phyloP scores from a whole-genome alignment of 2,888 invertebrate genomes.

The Apoda limacodes region DNA sequence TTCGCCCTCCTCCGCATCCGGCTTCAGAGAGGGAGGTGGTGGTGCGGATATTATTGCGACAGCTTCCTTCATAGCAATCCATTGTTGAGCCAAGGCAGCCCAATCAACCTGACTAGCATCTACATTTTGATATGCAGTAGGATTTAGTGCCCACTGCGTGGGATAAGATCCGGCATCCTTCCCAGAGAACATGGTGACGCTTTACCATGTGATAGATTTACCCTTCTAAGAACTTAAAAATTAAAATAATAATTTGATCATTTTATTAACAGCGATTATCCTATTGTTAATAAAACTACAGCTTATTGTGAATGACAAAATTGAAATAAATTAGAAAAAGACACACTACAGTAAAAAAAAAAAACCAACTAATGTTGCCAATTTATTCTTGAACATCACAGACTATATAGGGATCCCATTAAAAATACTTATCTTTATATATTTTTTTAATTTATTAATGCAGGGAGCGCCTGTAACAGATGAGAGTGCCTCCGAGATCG shows the following conservation, averaged over 20 bases:
- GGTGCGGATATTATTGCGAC: conserved; percentile 69
- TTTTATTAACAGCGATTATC: conserved; percentile 4
- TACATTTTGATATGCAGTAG: conserved; percentile 84
- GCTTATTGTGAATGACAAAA: too few species aligned
- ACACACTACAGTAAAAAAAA: too few species aligned
- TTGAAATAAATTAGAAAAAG: too few species aligned
- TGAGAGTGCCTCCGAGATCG: too few species aligned
- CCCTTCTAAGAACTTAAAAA: conserved; percentile 14
- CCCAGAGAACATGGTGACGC: conserved; percentile 68
- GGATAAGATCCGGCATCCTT: conserved; percentile 74
- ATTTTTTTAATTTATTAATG: too few species aligned
- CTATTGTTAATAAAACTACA: conserved; percentile 12
- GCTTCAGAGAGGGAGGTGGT: conserved; percentile 66
- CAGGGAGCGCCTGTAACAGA: too few species aligned
- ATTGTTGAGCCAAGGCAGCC: conserved; percentile 96
- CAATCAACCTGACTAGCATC: conserved; percentile 92
- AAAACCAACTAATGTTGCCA: too few species aligned
- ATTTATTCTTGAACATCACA: too few species aligned
- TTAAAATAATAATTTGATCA: conserved; percentile 3
- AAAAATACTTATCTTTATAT: too few species aligned
- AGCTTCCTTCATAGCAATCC: conserved; percentile 95
- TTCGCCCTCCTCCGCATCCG: conserved; percentile 79
- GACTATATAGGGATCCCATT: too few species aligned
- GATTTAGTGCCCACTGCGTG: conserved; percentile 86
- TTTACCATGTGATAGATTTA: conserved; percentile 19